Conservation (phyloP, 1,140 invertebrate genomes). For the Heliconius nattereri region DNA sequence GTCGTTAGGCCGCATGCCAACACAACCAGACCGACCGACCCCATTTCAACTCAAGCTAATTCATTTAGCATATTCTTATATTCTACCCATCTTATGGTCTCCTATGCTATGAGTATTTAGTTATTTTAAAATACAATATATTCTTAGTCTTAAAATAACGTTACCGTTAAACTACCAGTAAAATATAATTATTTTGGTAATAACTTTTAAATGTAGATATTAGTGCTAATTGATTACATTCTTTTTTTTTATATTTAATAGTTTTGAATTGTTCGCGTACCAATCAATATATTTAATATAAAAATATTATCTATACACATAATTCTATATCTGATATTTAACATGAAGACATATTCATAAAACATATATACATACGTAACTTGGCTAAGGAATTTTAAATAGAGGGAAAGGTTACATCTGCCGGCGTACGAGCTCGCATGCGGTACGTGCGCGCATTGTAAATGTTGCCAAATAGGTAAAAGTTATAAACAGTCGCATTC, state of each 20-base stretch:
- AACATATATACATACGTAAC: neutral
- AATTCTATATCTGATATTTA: neutral
- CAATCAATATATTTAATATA: no score
- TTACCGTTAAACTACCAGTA: no score
- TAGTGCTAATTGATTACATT: no score
- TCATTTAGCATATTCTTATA: conserved; percentile 60
- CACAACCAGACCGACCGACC: conserved; percentile 77
- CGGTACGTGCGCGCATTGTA: conserved; percentile 68
- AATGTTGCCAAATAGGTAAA: conserved; percentile 79
- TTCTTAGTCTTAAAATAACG: no score
- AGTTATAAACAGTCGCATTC: conserved; percentile 77
- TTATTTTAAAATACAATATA: neutral
- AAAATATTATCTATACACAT: neutral
- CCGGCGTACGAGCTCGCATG: conserved; percentile 46
- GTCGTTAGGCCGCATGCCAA: conserved; percentile 79
- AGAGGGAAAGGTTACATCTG: conserved; percentile 59
- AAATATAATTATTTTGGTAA: no score
- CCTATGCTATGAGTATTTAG: neutral
- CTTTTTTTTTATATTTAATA: no score
- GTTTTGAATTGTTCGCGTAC: no score
- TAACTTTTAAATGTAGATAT: no score
- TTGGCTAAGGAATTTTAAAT: conserved; percentile 43
- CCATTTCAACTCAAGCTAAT: conserved; percentile 75
- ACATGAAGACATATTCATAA: neutral
- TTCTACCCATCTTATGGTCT: conserved; percentile 1